A percentile compares a stretch with the other conserved stretches of the same genome.
Conservation (phyloP, 2,888 invertebrate species). For the Quadriops clusia region DNA sequence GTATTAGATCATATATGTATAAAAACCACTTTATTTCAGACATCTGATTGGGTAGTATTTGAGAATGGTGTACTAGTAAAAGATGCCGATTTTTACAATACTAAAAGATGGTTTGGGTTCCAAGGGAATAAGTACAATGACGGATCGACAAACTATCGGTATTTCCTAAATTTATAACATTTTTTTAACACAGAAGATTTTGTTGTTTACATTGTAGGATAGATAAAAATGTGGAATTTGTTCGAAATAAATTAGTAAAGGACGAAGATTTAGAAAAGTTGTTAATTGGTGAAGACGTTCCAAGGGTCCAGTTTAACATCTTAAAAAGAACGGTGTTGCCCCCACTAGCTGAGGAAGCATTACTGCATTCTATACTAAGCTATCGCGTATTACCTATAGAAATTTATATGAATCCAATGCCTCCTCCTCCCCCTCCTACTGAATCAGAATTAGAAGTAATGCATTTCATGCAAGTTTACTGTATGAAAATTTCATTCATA, state of each 20-base stretch:
- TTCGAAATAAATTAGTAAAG: slow-evolving; percentile 24
- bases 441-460: slow-evolving; percentile 2
- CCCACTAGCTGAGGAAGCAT: slow-evolving; percentile 17
- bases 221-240: slow-evolving; percentile 16
- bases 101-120: no score
- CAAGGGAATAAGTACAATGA: no score
- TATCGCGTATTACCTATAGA: slow-evolving; percentile 28
- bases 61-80: no score
- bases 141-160: no score
- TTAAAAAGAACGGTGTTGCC: slow-evolving; percentile 26
- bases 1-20: no score
- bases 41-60: no score
- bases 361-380: slow-evolving; percentile 22
- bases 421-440: no score
- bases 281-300: slow-evolving; percentile 17
- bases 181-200: slow-evolving; percentile 20
- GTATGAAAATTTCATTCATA: no score
- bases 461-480: neutral
- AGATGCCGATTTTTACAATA: no score
- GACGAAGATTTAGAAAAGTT: slow-evolving; percentile 19
- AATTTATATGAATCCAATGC: slow-evolving; percentile 24
- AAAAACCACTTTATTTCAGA: no score
- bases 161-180: slow-evolving; percentile 19
- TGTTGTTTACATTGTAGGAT: slow-evolving; percentile 15
- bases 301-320: slow-evolving; percentile 29